These are phyloP conservation scores for Nylanderia fulva DNA, from an alignment of 1,140 invertebrate genomes.

Conservation along the genomic window DNA sequence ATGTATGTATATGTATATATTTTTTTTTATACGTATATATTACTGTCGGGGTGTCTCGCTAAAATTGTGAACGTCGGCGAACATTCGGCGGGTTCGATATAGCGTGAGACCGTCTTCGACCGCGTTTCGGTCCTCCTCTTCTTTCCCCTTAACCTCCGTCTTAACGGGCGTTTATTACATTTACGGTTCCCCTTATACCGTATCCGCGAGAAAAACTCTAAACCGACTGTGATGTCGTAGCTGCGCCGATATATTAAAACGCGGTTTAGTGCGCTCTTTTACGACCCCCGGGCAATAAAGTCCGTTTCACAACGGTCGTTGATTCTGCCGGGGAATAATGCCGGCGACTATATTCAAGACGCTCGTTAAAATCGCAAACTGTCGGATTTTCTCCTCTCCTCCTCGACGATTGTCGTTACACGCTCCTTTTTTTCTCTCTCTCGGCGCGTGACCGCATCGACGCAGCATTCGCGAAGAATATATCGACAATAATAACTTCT, in stretches of 20 bases:
- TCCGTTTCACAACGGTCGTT: conserved; percentile 74
- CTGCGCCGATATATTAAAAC: conserved; percentile 69
- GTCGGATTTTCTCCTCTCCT: conserved; percentile 49
- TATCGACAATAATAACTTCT: conserved; percentile 13
- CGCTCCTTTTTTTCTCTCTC: neutral
- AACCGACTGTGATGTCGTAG: conserved; percentile 47
- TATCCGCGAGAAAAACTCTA: conserved; percentile 37
- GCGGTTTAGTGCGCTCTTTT: conserved; percentile 66
- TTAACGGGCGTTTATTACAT: conserved; percentile 35
- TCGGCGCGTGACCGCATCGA: neutral
- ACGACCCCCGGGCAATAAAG: conserved; percentile 74
- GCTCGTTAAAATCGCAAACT: conserved; percentile 75
- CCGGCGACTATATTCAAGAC: conserved; percentile 67
- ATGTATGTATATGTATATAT: too few species aligned
- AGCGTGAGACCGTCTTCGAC: conserved; percentile 7
- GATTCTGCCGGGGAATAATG: conserved; percentile 63
- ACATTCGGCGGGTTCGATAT: conserved; percentile 7
- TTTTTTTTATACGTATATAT: too few species aligned
- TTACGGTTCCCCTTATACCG: neutral
- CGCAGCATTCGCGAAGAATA: neutral
- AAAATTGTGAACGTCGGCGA: conserved; percentile 19
- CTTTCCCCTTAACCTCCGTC: too few species aligned
- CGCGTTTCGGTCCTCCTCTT: conserved; percentile 10
- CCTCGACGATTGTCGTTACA: conserved; percentile 29
- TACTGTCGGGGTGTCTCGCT: conserved; percentile 20